A percentile compares a stretch with the other conserved stretches of the same genome.
phyloP scores from a whole-genome alignment of 2,113 vertebrate species.

The Fukomys damarensis region DNA sequence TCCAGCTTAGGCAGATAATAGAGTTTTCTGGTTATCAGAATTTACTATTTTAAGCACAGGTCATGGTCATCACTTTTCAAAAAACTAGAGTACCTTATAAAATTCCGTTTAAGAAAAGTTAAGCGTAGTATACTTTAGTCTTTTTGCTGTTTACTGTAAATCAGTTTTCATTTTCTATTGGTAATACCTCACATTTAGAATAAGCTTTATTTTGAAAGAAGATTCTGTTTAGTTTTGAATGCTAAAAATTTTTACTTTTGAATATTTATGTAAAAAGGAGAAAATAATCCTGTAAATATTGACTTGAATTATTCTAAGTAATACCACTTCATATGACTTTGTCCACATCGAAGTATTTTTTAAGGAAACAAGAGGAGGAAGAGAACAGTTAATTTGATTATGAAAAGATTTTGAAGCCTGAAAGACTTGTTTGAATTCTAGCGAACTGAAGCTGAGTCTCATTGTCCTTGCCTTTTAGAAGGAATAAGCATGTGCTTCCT shows the following conservation, averaged over 20 bases:
- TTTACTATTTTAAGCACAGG: constrained; percentile 4
- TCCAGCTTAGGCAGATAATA: not conserved
- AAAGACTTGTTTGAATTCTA: constrained; percentile 26
- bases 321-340: constrained; percentile 13
- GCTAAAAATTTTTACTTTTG: constrained; percentile 53
- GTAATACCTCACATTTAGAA: not conserved
- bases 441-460: not conserved
- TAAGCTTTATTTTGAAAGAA: constrained; percentile 51
- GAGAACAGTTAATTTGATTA: constrained; percentile 23
- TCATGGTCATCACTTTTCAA: not conserved
- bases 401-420: not conserved
- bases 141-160: not conserved
- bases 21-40: not conserved
- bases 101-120: constrained; percentile 52
- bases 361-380: not conserved
- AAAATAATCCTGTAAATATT: constrained; percentile 52
- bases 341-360: not conserved
- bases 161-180: constrained; percentile 45
- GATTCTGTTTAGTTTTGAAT: constrained; percentile 50
- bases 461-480: not conserved
- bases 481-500: not conserved
- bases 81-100: not conserved
- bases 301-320: not conserved
- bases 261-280: constrained; percentile 17
- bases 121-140: not conserved